Base-by-base conservation (phyloP, 2,888 invertebrate species). In the Diaphora mendica region DNA sequence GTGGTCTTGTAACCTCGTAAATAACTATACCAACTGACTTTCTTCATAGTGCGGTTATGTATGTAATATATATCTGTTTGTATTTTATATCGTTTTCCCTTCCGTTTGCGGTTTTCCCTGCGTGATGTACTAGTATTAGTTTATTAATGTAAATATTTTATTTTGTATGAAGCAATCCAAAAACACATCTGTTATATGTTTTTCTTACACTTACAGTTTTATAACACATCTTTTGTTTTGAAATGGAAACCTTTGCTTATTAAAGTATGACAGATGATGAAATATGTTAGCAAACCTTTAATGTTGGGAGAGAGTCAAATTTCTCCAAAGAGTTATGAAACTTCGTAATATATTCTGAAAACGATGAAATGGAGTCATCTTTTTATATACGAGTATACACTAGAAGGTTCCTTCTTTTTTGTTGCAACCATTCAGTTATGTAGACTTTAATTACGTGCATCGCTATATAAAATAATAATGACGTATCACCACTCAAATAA, bases 401-500 rank as follows among this genome's bases (percentile, higher is more conserved):
- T 20, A 30, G 26, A 62, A 62, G 15, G 30, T 30, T 62, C 13
- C 4, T 44, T 20, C 30, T 30, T 30, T 67, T 66, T 44, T 23
- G 8, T 44, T 44, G 23, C 65, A 67, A 30, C 26, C 26, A 26
- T 26, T 75, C 68, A 73, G 68, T 73, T 73, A 82, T 82, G 59
- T 74, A 78, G 80, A 74, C 70, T 44, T 69, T 77, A 81, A 81
- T 83, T 81, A 82, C 72, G 51, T 64, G 67, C 73, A 55, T 67
- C 30, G 75, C 80, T 80, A 82, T 75, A 73, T 78, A 79, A 83
- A 82, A 73, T 66, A 73, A 74, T 74, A 76, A 66, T 69, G 44
- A 77, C 76, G 79, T 68, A 70, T 69, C 76, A 66, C 72, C 73
- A 77, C 44, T 81, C 67, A 74, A 74, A 77, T 76, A 75, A 26